Base-by-base conservation (phyloP, 2,797 vertebrate genomes). In the Numenius phaeopus region DNA sequence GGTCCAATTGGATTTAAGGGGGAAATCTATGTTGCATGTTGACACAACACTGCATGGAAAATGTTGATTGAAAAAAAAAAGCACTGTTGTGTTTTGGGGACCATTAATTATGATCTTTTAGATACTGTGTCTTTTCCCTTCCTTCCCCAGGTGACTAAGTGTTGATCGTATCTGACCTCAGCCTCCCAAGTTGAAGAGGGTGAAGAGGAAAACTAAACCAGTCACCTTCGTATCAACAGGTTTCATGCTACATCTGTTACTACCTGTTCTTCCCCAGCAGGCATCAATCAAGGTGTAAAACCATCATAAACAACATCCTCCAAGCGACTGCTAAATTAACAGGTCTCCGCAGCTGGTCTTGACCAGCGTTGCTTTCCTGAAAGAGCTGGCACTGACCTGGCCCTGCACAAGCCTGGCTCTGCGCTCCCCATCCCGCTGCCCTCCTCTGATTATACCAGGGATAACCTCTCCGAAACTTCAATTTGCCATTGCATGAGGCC, bases 311-410 rank as follows among this genome's bases (percentile, higher is more conserved):
- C 16, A 66, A 17, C 55, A 44, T 6, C 12, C 34, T 58, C 18
- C 0, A 3, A 32, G 40, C 0, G 3, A 24, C 0, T 13, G 40
- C 20, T 3, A 44, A 39, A n/a, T 37, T 19, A 3, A 0, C 0
- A 0, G 32, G 42, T 24, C 2, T 0, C 39, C 65, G 10, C 13
- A 29, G 0, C 4, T 3, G 34, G 4, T 46, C 29, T 21, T 11
- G 30, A 40, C 11, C 29, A 23, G 40, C 44, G 6, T 3, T 8
- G 58, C 16, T 6, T 10, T 72, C 65, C 73, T 7, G 37, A 4
- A 4, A 0, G 55, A 21, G 3, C 39, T 8, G 64, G 32, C 40
- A 2, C n/a, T 6, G 78, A 18, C 37, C 54, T 22, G 73, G 20
- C 34, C 44, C 75, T 2, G 84, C 66, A 57, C 18, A 17, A 54